These are phyloP conservation scores for Melieria omissa DNA, from an alignment of 2,888 invertebrate species.

Conservation along the genomic window DNA sequence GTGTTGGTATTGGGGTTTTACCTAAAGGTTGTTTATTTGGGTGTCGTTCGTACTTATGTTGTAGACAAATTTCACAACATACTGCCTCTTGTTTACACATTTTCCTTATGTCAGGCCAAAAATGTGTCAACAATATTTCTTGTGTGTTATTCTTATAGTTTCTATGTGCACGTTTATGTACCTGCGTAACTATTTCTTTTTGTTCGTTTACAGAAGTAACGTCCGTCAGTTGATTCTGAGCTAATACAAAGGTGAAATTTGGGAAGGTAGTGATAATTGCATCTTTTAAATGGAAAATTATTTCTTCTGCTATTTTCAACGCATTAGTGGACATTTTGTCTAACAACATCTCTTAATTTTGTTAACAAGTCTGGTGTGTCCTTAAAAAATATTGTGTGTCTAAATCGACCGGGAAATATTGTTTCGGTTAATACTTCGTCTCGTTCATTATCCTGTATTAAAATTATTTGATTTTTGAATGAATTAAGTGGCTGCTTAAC, in stretches of 20 bases:
- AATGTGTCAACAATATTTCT: constrained; percentile 25
- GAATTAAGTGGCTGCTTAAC: too few species aligned
- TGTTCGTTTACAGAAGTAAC: not conserved
- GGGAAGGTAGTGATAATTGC: not conserved
- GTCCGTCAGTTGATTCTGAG: not conserved
- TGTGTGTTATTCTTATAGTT: constrained; percentile 23
- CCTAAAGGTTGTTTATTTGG: not conserved
- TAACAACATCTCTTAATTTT: not conserved
- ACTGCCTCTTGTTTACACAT: constrained; percentile 12
- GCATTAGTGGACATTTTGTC: not conserved
- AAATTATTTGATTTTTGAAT: too few species aligned
- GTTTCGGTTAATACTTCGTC: too few species aligned
- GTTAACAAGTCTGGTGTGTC: not conserved
- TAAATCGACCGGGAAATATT: not conserved
- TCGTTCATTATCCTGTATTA: too few species aligned
- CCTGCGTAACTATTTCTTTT: constrained; percentile 3
- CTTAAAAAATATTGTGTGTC: constrained; percentile 13
- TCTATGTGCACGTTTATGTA: constrained; percentile 11
- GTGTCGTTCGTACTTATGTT: not conserved
- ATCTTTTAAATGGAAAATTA: constrained; percentile 10
- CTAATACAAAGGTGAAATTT: constrained; percentile 4
- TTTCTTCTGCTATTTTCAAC: not conserved
- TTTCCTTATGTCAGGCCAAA: constrained; percentile 22
- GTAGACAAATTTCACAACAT: too few species aligned
- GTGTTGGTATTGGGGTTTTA: constrained; percentile 6